Evolutionary conservation across 2,888 invertebrate genomes (phyloP), one percentile per base, ranked within the genome.

Genomic region (Unio pictorum): DNA sequence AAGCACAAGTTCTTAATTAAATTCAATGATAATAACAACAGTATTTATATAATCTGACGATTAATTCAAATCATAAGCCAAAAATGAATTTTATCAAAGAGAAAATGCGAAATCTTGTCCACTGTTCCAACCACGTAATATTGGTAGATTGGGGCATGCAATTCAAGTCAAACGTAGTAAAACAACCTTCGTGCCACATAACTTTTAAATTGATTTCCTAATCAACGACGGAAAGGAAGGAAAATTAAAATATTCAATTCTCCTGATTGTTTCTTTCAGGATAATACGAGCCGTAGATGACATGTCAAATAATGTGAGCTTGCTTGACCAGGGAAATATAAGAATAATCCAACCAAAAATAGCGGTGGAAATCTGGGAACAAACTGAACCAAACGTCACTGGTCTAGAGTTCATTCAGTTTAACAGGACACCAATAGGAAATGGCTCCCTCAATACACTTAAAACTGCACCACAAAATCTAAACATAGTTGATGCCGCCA

Each of bases 401-500:
- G 76, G 74, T 45, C 58, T 76, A 18, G 65, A 64, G 15, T 60
- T 76, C 4, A 34, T 45, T 11, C 58, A 69, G 7, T 59, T 23
- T 8, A 26, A 11, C 8, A 20, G 23, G 55, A 26, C 23, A 4
- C 45, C 34, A n/a, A 68, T 67, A 17, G 61, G 45, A 17, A 61
- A 62, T 54, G 65, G 28, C 17, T 23, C 26, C 15, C 8, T 73
- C n/a, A 61, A 23, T 20, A 64, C 69, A n/a, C 58, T 76, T 20
- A 57, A 26, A 2, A 18, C 30, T 0, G 58, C 62, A 2, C 26
- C 11, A n/a, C 69, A 71, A 15, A 54, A 62, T 34, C 64, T 73
- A 11, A 61, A 62, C 4, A 65, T 55, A n/a, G 74, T 75, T 17
- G 78, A 79, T 59, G 74, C 71, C 7, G 79, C 78, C 1, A 78